These are phyloP conservation scores for Myotis myotis DNA, from an alignment of 2,797 vertebrate genomes.

Conservation along the genomic window DNA sequence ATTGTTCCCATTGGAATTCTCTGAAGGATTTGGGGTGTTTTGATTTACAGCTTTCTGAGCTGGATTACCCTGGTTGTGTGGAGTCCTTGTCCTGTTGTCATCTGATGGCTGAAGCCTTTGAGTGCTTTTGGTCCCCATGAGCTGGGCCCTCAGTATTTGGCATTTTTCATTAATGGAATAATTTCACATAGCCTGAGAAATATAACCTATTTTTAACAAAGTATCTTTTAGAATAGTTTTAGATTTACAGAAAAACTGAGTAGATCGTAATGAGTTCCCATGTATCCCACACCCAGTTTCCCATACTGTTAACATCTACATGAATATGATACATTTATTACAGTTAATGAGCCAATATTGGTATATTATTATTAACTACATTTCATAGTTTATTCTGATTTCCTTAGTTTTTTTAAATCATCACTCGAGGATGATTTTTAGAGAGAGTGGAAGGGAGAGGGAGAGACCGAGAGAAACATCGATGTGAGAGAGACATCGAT, in stretches of 20 bases:
- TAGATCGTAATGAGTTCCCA: background rate
- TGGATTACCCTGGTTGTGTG: background rate
- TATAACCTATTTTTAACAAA: conserved; percentile 3
- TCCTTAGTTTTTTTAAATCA: background rate
- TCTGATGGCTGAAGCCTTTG: conserved; percentile 7
- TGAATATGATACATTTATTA: conserved; percentile 3
- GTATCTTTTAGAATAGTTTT: conserved; percentile 2
- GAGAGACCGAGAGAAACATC: too few species aligned
- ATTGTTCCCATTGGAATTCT: conserved; percentile 36
- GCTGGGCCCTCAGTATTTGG: background rate
- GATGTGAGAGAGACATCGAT: too few species aligned
- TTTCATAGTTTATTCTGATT: background rate
- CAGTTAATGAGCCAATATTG: background rate
- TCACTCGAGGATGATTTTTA: too few species aligned
- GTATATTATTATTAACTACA: background rate
- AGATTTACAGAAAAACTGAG: conserved; percentile 20
- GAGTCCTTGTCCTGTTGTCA: conserved; percentile 32
- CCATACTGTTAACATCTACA: background rate
- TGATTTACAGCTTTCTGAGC: conserved; percentile 8
- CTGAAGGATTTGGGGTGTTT: background rate
- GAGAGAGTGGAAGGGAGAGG: too few species aligned
- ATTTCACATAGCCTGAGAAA: conserved; percentile 52
- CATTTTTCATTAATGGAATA: conserved; percentile 44
- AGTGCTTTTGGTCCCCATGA: conserved; percentile 29
- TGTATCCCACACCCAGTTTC: background rate